Conservation (phyloP, 2,797 vertebrate genomes). For the Scomberomorus guttatus region DNA sequence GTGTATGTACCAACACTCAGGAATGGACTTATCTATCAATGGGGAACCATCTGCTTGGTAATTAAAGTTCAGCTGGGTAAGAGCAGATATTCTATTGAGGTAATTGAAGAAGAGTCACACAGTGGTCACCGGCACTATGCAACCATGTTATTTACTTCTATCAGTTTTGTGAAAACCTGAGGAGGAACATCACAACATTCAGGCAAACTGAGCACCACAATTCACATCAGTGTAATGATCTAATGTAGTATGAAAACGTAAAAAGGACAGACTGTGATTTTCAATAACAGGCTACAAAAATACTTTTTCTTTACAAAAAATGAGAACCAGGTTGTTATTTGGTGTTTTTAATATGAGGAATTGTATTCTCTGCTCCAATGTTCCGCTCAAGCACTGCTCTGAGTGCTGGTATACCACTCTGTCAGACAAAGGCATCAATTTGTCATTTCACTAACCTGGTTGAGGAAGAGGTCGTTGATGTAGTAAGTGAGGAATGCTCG, state of each 20-base stretch:
- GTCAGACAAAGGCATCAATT: not conserved
- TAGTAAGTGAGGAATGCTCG: slow-evolving; percentile 96
- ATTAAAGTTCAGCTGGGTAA: not conserved
- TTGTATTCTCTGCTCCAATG: not conserved
- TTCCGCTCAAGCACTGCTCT: not conserved
- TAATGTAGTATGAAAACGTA: not conserved
- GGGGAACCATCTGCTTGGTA: not conserved
- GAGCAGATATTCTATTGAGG: not conserved
- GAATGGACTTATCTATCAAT: not conserved
- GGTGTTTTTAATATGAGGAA: not conserved
- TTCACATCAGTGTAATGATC: not conserved
- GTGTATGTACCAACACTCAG: not conserved
- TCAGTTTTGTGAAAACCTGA: slow-evolving; percentile 1
- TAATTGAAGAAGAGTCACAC: slow-evolving; percentile 1
- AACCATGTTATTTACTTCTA: not conserved
- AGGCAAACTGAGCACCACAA: not conserved
- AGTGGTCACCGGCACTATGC: not conserved
- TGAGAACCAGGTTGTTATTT: slow-evolving; percentile 8
- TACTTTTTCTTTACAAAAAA: not conserved
- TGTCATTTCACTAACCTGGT: slow-evolving; percentile 83
- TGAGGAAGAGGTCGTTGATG: slow-evolving; percentile 98
- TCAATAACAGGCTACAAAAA: not conserved
- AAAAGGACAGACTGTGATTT: slow-evolving; percentile 21
- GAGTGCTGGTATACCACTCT: not conserved
- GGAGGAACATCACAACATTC: slow-evolving; percentile 1